phyloP scores from a whole-genome alignment of 2,888 invertebrate species.

The Tetanocera ferruginea region DNA sequence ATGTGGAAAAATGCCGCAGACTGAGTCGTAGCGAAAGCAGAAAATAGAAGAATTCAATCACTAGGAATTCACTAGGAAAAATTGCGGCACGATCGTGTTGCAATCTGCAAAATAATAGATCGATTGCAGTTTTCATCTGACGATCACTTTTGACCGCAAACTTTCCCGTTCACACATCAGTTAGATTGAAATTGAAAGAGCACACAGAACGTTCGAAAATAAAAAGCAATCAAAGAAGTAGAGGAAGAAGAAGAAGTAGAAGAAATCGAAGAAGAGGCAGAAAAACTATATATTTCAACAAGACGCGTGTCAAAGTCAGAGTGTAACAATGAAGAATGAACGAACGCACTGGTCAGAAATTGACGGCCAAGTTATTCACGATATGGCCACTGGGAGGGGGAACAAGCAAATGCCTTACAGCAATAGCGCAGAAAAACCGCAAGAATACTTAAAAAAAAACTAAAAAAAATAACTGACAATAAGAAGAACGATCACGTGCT shows the following conservation, averaged over 20 bases:
- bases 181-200: constrained; percentile 32
- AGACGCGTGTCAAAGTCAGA: constrained; percentile 23
- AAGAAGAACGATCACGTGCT: constrained; percentile 30
- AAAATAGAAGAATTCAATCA: constrained; percentile 11
- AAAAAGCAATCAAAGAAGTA: neutral
- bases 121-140: constrained; percentile 33
- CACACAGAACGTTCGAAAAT: neutral
- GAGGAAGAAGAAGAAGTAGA: neutral
- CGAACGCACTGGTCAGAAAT: constrained; percentile 9
- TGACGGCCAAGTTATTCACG: neutral
- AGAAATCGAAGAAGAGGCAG: neutral
- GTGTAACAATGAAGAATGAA: constrained; percentile 15
- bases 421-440: neutral
- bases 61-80: neutral
- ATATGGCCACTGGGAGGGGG: constrained; percentile 6
- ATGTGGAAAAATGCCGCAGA: neutral
- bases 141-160: constrained; percentile 39
- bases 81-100: neutral
- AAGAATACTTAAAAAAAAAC: neutral
- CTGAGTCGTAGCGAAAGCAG: neutral
- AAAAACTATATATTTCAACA: neutral
- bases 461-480: neutral
- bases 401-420: constrained; percentile 2
- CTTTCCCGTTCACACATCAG: constrained; percentile 38
- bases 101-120: constrained; percentile 26